Conservation (phyloP, 1,140 invertebrate genomes). For the Carposina sasakii region DNA sequence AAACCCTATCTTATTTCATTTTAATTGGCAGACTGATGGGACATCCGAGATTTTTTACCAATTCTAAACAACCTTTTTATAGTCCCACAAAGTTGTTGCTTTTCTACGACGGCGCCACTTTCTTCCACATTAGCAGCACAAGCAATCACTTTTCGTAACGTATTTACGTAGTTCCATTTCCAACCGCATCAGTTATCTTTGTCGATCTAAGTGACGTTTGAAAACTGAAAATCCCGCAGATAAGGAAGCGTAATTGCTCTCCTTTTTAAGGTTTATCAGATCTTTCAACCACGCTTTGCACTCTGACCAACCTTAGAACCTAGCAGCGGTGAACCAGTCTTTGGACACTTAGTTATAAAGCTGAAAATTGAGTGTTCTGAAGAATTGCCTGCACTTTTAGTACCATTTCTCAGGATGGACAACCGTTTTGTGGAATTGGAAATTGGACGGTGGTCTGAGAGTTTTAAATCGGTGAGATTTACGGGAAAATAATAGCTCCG, state of each 20-base stretch:
- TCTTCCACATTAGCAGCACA: no score
- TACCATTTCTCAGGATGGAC: conserved; percentile 60
- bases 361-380: conserved; percentile 14
- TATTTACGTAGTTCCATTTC: no score
- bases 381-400: conserved; percentile 31
- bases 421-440: conserved; percentile 61
- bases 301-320: conserved; percentile 20
- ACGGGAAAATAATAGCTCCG: conserved; percentile 49
- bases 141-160: no score
- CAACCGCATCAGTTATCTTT: no score
- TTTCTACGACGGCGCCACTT: no score
- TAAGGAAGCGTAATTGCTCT: conserved; percentile 58
- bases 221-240: conserved; percentile 33
- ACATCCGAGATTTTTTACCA: conserved; percentile 48
- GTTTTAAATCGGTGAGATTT: conserved; percentile 59
- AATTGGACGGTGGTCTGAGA: conserved; percentile 51
- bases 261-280: conserved; percentile 65
- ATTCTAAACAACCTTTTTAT: conserved; percentile 30
- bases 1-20: conserved; percentile 35
- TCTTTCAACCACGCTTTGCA: conserved; percentile 38
- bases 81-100: no score
- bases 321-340: no score
- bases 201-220: conserved; percentile 9
- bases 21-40: conserved; percentile 55
- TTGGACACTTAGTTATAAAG: conserved; percentile 8